phyloP scores from a whole-genome alignment of 2,113 vertebrate species.

The Acanthisitta chloris region DNA sequence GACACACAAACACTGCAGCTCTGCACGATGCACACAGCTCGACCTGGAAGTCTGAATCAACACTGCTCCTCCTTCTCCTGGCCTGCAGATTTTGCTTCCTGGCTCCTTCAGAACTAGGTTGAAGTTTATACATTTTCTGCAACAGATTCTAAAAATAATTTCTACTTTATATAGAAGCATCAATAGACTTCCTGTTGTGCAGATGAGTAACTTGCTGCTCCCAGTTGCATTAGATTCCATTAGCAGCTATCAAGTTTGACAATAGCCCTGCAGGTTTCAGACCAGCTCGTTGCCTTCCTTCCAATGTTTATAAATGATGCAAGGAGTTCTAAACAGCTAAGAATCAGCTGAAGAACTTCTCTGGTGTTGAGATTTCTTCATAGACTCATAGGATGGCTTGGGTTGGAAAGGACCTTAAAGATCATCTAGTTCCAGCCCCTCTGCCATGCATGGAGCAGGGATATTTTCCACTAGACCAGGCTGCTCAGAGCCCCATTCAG shows the following conservation, averaged over 20 bases:
- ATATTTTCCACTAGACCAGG: neutral
- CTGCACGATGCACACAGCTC: neutral
- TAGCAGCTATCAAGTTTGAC: neutral
- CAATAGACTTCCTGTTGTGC: slow-evolving; percentile 32
- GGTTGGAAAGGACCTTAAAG: neutral
- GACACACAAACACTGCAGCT: neutral
- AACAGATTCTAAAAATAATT: slow-evolving; percentile 35
- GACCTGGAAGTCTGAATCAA: neutral
- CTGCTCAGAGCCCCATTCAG: neutral
- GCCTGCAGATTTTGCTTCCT: neutral
- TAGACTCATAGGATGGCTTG: neutral
- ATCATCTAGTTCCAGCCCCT: neutral
- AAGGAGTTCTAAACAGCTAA: neutral
- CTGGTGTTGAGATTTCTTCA: neutral
- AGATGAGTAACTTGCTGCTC: neutral
- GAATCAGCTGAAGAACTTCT: neutral
- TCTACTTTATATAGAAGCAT: neutral
- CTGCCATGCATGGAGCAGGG: neutral
- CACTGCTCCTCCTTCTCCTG: neutral
- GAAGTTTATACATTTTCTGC: neutral
- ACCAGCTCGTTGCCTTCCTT: neutral
- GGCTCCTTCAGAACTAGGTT: neutral
- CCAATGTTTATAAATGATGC: neutral
- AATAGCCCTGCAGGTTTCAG: neutral
- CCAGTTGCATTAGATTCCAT: neutral